Evolutionary conservation across 2,888 invertebrate species (phyloP).

Genomic region (Aromia moschata): DNA sequence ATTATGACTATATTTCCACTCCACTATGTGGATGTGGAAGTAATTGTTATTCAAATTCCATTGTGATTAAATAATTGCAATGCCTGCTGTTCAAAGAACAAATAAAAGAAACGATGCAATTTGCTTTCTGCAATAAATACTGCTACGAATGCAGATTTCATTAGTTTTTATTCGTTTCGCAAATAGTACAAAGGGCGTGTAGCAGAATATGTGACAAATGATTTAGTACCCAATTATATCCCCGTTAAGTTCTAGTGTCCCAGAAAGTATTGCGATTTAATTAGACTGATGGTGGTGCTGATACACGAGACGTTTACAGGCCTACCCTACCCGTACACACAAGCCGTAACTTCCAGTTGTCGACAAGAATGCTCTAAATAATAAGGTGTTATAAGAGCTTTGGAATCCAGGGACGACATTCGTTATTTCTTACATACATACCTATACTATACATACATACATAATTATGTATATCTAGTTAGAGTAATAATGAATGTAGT

Average conservation of each 20-base stretch:
- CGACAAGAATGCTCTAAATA: too few relatives aligned
- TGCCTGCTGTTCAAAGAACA: not conserved
- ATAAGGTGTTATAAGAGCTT: too few relatives aligned
- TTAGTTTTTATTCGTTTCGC: conserved; percentile 24
- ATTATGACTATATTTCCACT: too few relatives aligned
- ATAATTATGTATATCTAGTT: too few relatives aligned
- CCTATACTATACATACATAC: too few relatives aligned
- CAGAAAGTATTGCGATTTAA: conserved; percentile 1
- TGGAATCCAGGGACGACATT: too few relatives aligned
- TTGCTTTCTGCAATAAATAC: conserved; percentile 20
- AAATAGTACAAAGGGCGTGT: conserved; percentile 26
- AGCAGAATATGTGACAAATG: conserved; percentile 36
- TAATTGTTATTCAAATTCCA: not conserved
- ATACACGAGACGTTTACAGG: not conserved
- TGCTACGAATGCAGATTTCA: conserved; percentile 14
- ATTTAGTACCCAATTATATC: conserved; percentile 40
- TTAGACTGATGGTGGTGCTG: conserved; percentile 2
- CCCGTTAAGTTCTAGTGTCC: conserved; percentile 31
- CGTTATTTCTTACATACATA: too few relatives aligned
- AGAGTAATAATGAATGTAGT: too few relatives aligned
- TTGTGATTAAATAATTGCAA: not conserved
- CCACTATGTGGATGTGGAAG: not conserved
- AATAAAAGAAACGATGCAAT: conserved; percentile 18
- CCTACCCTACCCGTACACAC: too few relatives aligned
- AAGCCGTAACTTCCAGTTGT: too few relatives aligned